Percentiles rank a stretch among this genome's conserved stretches.
Conservation (phyloP, 2,888 invertebrate genomes). For the Antheraea yamamai region DNA sequence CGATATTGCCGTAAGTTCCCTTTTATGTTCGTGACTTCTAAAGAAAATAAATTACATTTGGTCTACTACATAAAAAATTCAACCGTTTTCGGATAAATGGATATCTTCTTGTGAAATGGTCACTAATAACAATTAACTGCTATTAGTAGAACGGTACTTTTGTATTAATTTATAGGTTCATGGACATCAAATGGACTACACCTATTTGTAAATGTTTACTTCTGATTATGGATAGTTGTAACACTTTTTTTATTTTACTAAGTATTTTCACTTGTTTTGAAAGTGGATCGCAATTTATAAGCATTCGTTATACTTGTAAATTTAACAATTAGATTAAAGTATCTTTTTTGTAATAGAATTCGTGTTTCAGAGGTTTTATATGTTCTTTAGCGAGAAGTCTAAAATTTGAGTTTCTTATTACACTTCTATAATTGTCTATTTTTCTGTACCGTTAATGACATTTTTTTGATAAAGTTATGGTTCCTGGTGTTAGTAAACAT, state of each 20-base stretch:
- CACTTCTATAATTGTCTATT: not conserved
- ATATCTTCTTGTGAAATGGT: not conserved
- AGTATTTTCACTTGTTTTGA: not conserved
- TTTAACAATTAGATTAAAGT: not conserved
- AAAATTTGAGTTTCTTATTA: not conserved
- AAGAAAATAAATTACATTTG: conserved; percentile 10
- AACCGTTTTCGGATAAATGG: conserved; percentile 1
- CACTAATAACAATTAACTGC: not conserved
- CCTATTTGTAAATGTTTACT: not conserved
- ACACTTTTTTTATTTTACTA: not conserved
- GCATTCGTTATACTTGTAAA: not conserved
- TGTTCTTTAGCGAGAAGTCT: not conserved
- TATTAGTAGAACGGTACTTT: not conserved
- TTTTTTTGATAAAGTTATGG: not conserved
- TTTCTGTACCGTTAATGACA: not conserved
- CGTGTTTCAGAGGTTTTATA: not conserved
- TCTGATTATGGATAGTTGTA: not conserved
- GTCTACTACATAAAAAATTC: conserved; percentile 12
- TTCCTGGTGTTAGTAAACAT: not conserved
- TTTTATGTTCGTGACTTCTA: conserved; percentile 13
- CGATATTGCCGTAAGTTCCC: not conserved
- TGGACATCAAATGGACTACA: not conserved
- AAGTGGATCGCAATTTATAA: not conserved
- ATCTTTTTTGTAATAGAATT: not conserved
- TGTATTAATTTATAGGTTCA: not conserved